Base-by-base conservation (phyloP, 2,888 invertebrate species). In the Philereme transversata region DNA sequence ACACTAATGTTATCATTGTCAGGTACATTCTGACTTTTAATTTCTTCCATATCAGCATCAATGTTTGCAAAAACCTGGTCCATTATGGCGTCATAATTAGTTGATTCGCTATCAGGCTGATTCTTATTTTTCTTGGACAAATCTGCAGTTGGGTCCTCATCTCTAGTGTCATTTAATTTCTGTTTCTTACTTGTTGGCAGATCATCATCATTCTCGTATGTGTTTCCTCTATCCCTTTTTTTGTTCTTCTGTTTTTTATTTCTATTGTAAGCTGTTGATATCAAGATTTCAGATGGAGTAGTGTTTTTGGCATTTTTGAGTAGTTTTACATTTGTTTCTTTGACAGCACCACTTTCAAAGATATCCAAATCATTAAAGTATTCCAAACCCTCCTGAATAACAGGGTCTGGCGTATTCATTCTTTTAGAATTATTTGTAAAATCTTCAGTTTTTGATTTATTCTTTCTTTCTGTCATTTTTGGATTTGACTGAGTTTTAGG, bases 41-140 rank as follows among this genome's bases (percentile, higher is more conserved):
- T 76, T 62, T 75, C 74, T 69, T 79, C 76, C 56, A 90, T 86
- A 62, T 91, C 90, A 43, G 85, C 84, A 76, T 91, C 87, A 74
- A 90, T 90, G 62, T 76, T 87, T 45, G 87, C 88, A 78, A 90
- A 90, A 6, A 87, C 89, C 74, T 86, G 81, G 11, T 79, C 80
- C 80, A 90, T 87, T 36, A 90, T 74, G 35, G 73, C 74, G 72
- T 92, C 89, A 75, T 90, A 90, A 63, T 82, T 87, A 41, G 82
- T 77, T 44, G 78, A 69, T 67, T 88, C 87, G 78, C 82, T 88
- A 38, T 85, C 80, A 55, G 72, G 67, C 60, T 71, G 74, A 9
- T 61, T 57, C 53, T 70, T 59, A 45, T 43, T 51, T 46, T 47
- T 54, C 43, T 49, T 46, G 11, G 56, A 43, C 9, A 36, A 40